These are phyloP conservation scores for Ooceraea biroi DNA, from an alignment of 1,140 invertebrate genomes.

Conservation along the genomic window DNA sequence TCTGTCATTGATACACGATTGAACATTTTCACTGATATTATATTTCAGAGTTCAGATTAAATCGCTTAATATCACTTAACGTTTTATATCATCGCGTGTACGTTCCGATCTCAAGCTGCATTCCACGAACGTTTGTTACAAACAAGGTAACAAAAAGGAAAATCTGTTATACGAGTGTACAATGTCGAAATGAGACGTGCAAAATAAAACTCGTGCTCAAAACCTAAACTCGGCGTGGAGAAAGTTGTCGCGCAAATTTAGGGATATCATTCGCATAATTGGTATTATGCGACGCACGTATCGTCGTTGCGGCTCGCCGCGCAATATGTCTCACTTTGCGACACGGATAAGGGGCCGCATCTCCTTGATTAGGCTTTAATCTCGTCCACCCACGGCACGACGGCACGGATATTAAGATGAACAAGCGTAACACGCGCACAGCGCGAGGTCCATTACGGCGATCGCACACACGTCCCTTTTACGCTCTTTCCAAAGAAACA, in stretches of 20 bases:
- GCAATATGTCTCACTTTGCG: constrained; percentile 60
- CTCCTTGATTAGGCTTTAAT: constrained; percentile 63
- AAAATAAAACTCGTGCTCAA: too few relatives aligned
- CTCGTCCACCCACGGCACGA: constrained; percentile 49
- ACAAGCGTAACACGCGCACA: constrained; percentile 44
- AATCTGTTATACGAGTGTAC: too few relatives aligned
- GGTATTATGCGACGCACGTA: constrained; percentile 59
- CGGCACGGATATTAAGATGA: constrained; percentile 57
- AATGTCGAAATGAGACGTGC: too few relatives aligned
- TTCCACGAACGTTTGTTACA: too few relatives aligned
- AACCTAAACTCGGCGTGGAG: not conserved
- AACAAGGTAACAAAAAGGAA: too few relatives aligned
- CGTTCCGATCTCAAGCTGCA: too few relatives aligned
- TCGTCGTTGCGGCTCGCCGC: constrained; percentile 36
- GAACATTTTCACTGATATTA: too few relatives aligned
- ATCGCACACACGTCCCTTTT: constrained; percentile 11
- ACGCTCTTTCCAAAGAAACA: constrained; percentile 18
- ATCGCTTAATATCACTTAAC: too few relatives aligned
- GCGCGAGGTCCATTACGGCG: constrained; percentile 27
- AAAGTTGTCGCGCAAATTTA: constrained; percentile 46
- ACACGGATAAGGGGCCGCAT: constrained; percentile 56
- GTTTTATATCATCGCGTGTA: too few relatives aligned
- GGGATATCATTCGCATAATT: constrained; percentile 45
- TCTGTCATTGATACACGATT: too few relatives aligned
- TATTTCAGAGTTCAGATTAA: too few relatives aligned